Evolutionary conservation across 2,797 vertebrate species (phyloP).

Genomic region (Girardinus metallicus): DNA sequence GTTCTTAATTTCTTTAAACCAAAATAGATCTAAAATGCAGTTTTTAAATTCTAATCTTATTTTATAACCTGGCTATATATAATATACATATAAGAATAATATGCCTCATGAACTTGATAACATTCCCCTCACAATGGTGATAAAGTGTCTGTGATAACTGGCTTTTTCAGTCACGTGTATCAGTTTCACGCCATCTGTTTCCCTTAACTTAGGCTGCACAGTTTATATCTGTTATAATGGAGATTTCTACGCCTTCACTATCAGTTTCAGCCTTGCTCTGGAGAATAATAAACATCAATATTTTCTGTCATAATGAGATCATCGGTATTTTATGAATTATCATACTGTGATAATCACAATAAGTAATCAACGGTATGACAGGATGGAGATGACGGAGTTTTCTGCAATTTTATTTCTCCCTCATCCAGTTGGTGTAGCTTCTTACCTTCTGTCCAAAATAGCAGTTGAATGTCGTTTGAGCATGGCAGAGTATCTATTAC

Average conservation of each 20-base stretch:
- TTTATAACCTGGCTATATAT: background rate
- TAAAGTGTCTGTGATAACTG: background rate
- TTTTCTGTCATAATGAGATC: background rate
- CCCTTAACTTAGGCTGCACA: background rate
- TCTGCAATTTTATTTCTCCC: background rate
- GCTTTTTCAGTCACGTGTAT: background rate
- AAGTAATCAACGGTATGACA: background rate
- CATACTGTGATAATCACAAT: background rate
- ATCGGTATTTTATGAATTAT: background rate
- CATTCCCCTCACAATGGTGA: too few species aligned
- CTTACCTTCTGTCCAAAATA: background rate
- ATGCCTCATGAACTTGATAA: background rate
- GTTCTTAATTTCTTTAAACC: background rate
- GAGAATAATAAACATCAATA: background rate
- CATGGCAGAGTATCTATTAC: background rate
- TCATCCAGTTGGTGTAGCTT: background rate
- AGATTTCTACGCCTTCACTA: background rate
- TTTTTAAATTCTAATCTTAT: background rate
- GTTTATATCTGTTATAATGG: background rate
- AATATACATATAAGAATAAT: background rate
- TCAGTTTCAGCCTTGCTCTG: background rate
- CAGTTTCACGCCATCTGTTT: background rate
- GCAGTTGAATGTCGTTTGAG: background rate
- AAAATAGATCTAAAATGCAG: background rate
- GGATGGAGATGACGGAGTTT: background rate